These are phyloP conservation scores for Amphiprion ocellaris DNA, from an alignment of 2,113 vertebrate species.

Conservation along the genomic window DNA sequence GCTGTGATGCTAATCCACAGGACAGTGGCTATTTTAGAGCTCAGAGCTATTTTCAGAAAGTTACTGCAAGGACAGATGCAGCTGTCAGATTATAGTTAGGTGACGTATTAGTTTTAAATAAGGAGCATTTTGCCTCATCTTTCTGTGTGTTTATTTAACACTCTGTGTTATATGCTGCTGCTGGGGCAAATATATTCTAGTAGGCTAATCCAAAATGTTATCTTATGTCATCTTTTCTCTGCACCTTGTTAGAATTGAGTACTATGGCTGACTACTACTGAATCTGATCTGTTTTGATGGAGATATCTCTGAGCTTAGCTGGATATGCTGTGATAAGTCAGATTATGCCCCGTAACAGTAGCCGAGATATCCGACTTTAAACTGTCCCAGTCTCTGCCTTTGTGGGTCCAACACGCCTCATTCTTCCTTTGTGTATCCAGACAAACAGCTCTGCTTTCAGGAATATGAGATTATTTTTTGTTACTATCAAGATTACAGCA, in stretches of 20 bases:
- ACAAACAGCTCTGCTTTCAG: conserved; percentile 23
- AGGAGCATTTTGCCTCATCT: conserved; percentile 6
- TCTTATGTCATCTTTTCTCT: conserved; percentile 37
- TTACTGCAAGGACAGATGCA: conserved; percentile 13
- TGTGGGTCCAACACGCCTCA: conserved; percentile 8
- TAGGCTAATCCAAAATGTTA: conserved; percentile 41
- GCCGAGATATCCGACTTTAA: conserved; percentile 44
- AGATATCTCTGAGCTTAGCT: conserved; percentile 51
- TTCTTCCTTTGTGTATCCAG: conserved; percentile 7
- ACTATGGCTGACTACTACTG: conserved; percentile 25
- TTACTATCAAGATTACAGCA: conserved; percentile 10
- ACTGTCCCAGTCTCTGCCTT: conserved; percentile 18
- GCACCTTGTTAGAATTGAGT: conserved; percentile 41
- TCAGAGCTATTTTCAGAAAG: conserved; percentile 21
- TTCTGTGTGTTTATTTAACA: conserved; percentile 13
- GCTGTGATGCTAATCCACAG: not conserved
- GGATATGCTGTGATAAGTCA: conserved; percentile 41
- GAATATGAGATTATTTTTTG: not conserved
- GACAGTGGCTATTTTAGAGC: conserved; percentile 16
- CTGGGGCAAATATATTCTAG: conserved; percentile 13
- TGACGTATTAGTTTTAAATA: conserved; percentile 21
- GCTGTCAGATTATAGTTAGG: conserved; percentile 36
- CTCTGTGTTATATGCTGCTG: not conserved
- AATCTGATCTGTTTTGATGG: conserved; percentile 56
- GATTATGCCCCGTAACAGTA: conserved; percentile 43